Conservation (phyloP, 2,797 vertebrate genomes). For the Microctenopoma stevenorrisi region DNA sequence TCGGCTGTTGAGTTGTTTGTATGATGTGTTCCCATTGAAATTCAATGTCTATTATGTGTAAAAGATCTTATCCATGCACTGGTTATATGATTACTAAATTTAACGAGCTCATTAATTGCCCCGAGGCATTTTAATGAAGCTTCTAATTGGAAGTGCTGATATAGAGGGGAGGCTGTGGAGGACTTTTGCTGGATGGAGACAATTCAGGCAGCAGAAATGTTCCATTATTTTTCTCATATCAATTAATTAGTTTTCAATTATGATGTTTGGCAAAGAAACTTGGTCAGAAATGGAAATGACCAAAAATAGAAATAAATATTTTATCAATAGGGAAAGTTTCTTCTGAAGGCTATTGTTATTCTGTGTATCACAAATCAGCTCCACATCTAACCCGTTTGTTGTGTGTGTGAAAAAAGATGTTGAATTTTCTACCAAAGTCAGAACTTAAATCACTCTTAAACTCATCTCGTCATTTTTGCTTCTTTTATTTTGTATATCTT, state of each 20-base stretch:
- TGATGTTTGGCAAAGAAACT: slow-evolving; percentile 23
- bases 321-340: neutral
- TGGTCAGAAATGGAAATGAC: slow-evolving; percentile 31
- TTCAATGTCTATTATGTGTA: slow-evolving; percentile 29
- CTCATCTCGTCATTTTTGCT: neutral
- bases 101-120: slow-evolving; percentile 68
- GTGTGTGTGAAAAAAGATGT: neutral
- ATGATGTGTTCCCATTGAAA: slow-evolving; percentile 54
- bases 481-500: neutral
- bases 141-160: slow-evolving; percentile 65
- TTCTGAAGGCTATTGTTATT: neutral
- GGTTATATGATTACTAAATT: slow-evolving; percentile 67
- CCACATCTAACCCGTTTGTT: neutral
- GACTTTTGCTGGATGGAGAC: slow-evolving; percentile 16
- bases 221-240: slow-evolving; percentile 44
- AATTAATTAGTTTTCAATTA: slow-evolving; percentile 54
- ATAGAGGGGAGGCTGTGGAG: slow-evolving; percentile 45
- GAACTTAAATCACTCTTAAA: neutral
- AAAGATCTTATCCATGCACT: slow-evolving; percentile 38
- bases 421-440: neutral
- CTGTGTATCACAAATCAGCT: slow-evolving; percentile 10
- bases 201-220: slow-evolving; percentile 21
- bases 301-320: slow-evolving; percentile 16
- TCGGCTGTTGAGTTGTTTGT: slow-evolving; percentile 60
- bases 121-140: slow-evolving; percentile 67